Evolutionary conservation across 2,797 vertebrate species (phyloP).

Genomic region (Pitangus sulphuratus): DNA sequence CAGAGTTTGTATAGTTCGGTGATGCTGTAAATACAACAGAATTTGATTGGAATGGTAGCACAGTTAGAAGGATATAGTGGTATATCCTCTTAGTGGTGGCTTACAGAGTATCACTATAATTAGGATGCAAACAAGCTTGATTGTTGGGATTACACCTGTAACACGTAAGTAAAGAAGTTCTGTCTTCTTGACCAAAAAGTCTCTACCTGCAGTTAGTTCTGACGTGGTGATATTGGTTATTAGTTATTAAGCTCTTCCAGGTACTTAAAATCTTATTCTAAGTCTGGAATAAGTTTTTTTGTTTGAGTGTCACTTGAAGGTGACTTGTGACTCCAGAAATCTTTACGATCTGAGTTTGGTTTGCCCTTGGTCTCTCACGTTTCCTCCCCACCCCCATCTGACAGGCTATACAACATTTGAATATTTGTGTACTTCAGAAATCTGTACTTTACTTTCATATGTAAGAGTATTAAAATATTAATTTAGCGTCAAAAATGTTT

Average conservation of each 20-base stretch:
- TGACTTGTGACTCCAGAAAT: neutral
- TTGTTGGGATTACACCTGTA: neutral
- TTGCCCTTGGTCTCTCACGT: neutral
- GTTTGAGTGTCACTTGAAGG: neutral
- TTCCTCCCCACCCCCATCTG: accelerated
- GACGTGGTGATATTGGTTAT: neutral
- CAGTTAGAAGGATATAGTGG: neutral
- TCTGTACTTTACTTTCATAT: neutral
- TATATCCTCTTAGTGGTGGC: neutral
- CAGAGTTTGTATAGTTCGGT: neutral
- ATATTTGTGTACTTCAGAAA: neutral
- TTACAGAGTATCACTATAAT: neutral
- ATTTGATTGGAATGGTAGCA: neutral
- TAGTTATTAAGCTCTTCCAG: neutral
- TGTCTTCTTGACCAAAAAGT: neutral
- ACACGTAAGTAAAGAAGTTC: accelerated
- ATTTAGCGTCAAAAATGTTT: neutral
- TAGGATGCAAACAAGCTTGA: neutral
- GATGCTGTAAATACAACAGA: neutral
- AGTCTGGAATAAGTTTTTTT: neutral
- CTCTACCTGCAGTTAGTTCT: neutral
- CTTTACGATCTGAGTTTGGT: neutral
- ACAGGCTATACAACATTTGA: neutral
- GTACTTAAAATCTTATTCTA: neutral
- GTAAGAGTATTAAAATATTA: neutral